Conservation (phyloP, 2,888 invertebrate species). For the Pandemis cinnamomeana region DNA sequence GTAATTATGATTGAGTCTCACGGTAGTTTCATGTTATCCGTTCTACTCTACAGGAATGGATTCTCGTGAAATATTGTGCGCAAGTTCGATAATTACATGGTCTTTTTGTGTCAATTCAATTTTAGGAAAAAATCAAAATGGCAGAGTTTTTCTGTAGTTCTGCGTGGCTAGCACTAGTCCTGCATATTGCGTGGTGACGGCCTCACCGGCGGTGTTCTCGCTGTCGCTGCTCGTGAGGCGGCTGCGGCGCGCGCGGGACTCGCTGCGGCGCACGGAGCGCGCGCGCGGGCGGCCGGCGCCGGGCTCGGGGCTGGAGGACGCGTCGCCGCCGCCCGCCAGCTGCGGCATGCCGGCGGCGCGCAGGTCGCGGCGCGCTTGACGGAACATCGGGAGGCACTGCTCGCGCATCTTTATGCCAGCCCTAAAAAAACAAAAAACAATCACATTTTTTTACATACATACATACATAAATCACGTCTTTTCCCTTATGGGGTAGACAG, state of each 20-base stretch:
- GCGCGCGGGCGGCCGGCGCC: slow-evolving; percentile 19
- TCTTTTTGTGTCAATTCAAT: too few relatives aligned
- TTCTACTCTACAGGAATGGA: too few relatives aligned
- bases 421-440: slow-evolving; percentile 62
- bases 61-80: too few relatives aligned
- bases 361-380: slow-evolving; percentile 90
- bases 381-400: slow-evolving; percentile 92
- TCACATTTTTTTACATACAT: background rate
- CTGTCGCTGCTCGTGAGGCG: slow-evolving; percentile 51
- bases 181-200: too few relatives aligned
- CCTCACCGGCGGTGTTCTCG: slow-evolving; percentile 43
- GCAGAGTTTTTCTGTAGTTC: too few relatives aligned
- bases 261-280: slow-evolving; percentile 33
- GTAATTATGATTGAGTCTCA: too few relatives aligned
- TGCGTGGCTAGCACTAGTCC: too few relatives aligned
- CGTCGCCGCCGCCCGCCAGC: slow-evolving; percentile 59
- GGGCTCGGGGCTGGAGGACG: slow-evolving; percentile 47
- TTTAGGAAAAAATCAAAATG: too few relatives aligned
- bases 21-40: too few relatives aligned
- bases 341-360: slow-evolving; percentile 84
- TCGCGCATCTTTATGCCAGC: slow-evolving; percentile 96
- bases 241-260: slow-evolving; percentile 43
- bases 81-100: too few relatives aligned
- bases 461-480: too few relatives aligned
- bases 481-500: too few relatives aligned